Conservation (phyloP, 1,140 invertebrate genomes). For the Pseudomyrmex sp. region DNA sequence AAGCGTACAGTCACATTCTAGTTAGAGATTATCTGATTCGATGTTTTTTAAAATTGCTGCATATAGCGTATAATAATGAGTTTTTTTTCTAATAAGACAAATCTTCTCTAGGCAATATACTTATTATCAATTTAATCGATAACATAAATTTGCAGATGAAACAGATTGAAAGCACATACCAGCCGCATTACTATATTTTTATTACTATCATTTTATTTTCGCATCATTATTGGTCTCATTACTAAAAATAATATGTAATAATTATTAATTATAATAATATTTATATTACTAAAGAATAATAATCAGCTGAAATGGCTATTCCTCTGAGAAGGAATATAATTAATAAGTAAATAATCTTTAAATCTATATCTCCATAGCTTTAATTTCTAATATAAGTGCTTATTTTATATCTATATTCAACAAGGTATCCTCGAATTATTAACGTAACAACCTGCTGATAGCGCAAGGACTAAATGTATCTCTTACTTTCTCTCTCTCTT, state of each 20-base stretch:
- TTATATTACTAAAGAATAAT: constrained; percentile 67
- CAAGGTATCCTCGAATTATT: constrained; percentile 79
- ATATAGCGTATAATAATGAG: constrained; percentile 24
- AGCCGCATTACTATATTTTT: constrained; percentile 38
- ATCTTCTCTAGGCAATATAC: constrained; percentile 27
- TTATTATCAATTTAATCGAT: constrained; percentile 51
- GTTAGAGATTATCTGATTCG: constrained; percentile 44
- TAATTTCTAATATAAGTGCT: constrained; percentile 68
- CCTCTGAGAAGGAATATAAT: constrained; percentile 61
- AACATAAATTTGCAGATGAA: constrained; percentile 23
- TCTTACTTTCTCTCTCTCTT: constrained; percentile 69
- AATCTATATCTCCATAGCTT: constrained; percentile 66
- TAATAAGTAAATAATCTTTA: constrained; percentile 71
- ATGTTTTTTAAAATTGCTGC: constrained; percentile 48
- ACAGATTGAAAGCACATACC: constrained; percentile 53
- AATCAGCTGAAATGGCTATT: constrained; percentile 68
- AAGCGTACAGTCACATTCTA: constrained; percentile 29
- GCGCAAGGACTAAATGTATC: constrained; percentile 79
- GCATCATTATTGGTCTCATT: constrained; percentile 34
- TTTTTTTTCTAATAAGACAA: background rate
- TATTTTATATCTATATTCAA: constrained; percentile 74
- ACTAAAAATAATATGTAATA: constrained; percentile 68
- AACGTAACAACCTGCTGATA: constrained; percentile 85
- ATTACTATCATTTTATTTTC: constrained; percentile 49
- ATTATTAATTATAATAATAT: constrained; percentile 65